These are phyloP conservation scores for Phalanger gymnotis DNA, from an alignment of 2,797 vertebrate genomes.

Conservation along the genomic window DNA sequence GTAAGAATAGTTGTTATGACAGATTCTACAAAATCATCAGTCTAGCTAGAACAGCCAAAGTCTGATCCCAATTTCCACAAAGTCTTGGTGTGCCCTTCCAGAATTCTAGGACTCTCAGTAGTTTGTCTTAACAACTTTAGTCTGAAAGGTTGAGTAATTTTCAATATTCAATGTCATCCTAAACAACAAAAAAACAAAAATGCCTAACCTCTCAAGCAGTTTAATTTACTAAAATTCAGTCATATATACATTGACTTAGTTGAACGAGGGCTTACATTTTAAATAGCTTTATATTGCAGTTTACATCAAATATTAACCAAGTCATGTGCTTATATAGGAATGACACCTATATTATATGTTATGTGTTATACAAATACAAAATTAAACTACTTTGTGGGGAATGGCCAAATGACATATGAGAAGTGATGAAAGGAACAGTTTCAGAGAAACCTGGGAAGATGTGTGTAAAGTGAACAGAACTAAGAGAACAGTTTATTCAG, in stretches of 20 bases:
- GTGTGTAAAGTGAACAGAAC: too few relatives aligned
- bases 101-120: not conserved
- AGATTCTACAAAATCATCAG: not conserved
- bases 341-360: too few relatives aligned
- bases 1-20: not conserved
- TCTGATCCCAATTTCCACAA: not conserved
- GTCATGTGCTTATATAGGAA: not conserved
- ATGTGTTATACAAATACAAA: too few relatives aligned
- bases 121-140: not conserved
- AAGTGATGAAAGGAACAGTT: too few relatives aligned
- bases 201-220: not conserved
- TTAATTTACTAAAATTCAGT: not conserved
- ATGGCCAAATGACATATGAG: too few relatives aligned
- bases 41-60: too few relatives aligned
- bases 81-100: not conserved
- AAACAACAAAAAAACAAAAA: not conserved
- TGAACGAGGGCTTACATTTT: not conserved
- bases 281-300: not conserved
- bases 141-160: not conserved
- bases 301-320: not conserved
- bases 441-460: too few relatives aligned
- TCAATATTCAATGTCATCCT: too few relatives aligned
- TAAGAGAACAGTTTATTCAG: too few relatives aligned
- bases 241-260: not conserved
- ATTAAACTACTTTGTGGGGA: too few relatives aligned